These are phyloP conservation scores for Upupa epops DNA, from an alignment of 2,113 vertebrate species.

Conservation along the genomic window DNA sequence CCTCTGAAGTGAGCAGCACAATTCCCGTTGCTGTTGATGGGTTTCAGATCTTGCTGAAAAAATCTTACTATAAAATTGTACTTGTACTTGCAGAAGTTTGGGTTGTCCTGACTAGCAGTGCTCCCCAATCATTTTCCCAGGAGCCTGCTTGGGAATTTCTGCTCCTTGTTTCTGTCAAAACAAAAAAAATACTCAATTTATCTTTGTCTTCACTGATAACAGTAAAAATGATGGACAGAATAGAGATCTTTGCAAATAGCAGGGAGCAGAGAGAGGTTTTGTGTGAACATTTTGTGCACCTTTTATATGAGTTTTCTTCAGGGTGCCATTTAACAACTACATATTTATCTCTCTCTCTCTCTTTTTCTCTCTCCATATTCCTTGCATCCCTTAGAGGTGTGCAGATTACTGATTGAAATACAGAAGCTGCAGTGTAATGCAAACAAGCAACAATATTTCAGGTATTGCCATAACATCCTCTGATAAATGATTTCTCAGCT, in stretches of 20 bases:
- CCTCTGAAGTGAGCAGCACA: neutral
- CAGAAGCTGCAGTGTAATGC: neutral
- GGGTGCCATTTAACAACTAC: neutral
- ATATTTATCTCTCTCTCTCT: no score
- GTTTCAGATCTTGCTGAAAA: neutral
- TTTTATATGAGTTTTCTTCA: neutral
- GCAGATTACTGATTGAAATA: neutral
- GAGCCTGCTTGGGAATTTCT: neutral
- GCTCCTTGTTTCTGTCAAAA: neutral
- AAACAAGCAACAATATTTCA: neutral
- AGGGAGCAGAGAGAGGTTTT: neutral
- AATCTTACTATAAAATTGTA: neutral
- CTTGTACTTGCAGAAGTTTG: neutral
- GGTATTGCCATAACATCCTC: neutral
- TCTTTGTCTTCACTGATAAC: neutral
- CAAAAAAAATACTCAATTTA: neutral
- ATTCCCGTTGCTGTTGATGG: neutral
- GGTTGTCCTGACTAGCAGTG: fast-evolving
- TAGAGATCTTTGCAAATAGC: neutral
- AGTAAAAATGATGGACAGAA: neutral
- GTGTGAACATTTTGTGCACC: neutral
- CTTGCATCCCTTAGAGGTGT: neutral
- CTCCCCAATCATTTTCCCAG: neutral
- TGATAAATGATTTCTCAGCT: neutral
- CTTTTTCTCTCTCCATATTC: no score